phyloP scores from a whole-genome alignment of 2,888 invertebrate species.

The Agrilus cyanescens region DNA sequence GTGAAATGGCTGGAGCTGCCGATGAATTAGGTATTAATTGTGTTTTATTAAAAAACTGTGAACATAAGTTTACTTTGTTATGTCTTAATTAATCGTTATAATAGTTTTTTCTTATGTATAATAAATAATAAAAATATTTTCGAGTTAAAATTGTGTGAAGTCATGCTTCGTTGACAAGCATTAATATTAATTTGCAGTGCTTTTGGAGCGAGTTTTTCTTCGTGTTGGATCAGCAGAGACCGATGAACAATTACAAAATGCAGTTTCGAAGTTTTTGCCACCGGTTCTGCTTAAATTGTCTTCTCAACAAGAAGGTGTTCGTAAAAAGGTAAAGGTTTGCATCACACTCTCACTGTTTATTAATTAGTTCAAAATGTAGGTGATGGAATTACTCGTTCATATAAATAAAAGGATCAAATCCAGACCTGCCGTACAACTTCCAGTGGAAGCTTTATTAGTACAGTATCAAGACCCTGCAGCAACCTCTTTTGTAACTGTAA shows the following conservation, averaged over 20 bases:
- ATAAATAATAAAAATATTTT: not conserved
- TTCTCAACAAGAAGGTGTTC: constrained; percentile 74
- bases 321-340: constrained; percentile 33
- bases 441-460: constrained; percentile 68
- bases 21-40: constrained; percentile 19
- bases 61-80: not conserved
- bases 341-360: not conserved
- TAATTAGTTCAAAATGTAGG: constrained; percentile 39
- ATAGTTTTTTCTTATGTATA: not conserved
- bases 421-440: constrained; percentile 70
- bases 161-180: not conserved
- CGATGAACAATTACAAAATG: constrained; percentile 77
- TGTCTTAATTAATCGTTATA: not conserved
- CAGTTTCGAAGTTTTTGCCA: constrained; percentile 69
- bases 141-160: not conserved
- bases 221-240: constrained; percentile 80
- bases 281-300: constrained; percentile 85
- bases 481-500: constrained; percentile 67
- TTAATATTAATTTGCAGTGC: constrained; percentile 43
- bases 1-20: constrained; percentile 20
- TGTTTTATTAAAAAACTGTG: constrained; percentile 4
- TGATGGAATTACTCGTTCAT: constrained; percentile 85
- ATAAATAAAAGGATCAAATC: constrained; percentile 84
- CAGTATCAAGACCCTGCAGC: constrained; percentile 69
- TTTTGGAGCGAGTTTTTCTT: constrained; percentile 80